A percentile compares a stretch with the other conserved stretches of the same genome.
These are phyloP conservation scores for Argentina silus DNA, from an alignment of 2,797 vertebrate species.

Conservation along the genomic window DNA sequence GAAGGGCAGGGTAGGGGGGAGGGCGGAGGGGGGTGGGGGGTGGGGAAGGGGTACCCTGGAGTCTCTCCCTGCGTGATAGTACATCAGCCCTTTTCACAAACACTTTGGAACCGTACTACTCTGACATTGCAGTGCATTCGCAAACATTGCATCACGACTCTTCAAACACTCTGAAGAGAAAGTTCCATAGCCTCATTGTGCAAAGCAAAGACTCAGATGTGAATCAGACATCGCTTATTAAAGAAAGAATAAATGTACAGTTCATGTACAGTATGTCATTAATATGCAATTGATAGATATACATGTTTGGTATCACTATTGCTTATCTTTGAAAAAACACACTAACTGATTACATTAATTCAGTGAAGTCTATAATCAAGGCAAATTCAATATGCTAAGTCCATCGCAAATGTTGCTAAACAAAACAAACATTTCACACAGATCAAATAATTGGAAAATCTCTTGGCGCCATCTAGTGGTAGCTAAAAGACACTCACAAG, in stretches of 20 bases:
- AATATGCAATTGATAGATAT: no score
- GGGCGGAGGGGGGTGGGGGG: slow-evolving; percentile 1
- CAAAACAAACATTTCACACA: background rate
- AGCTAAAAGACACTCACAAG: background rate
- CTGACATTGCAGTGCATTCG: slow-evolving; percentile 24
- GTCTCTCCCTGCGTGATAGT: slow-evolving; percentile 47
- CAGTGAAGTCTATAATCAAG: background rate
- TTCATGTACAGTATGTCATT: no score
- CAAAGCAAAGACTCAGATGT: slow-evolving; percentile 11
- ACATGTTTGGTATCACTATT: no score
- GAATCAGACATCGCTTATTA: slow-evolving; percentile 3
- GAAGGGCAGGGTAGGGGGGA: slow-evolving; percentile 49
- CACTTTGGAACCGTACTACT: slow-evolving; percentile 15
- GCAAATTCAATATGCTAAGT: background rate
- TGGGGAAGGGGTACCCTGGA: slow-evolving; percentile 16
- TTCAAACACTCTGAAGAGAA: background rate
- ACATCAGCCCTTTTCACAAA: slow-evolving; percentile 40
- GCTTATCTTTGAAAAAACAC: no score
- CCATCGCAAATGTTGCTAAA: background rate
- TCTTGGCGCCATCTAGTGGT: slow-evolving; percentile 70
- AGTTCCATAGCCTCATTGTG: background rate
- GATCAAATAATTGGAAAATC: background rate
- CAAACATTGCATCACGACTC: background rate
- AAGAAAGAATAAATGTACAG: background rate
- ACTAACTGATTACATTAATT: background rate